These are phyloP conservation scores for Drosophila willistoni DNA, from an alignment of 1,140 invertebrate genomes.

Conservation along the genomic window DNA sequence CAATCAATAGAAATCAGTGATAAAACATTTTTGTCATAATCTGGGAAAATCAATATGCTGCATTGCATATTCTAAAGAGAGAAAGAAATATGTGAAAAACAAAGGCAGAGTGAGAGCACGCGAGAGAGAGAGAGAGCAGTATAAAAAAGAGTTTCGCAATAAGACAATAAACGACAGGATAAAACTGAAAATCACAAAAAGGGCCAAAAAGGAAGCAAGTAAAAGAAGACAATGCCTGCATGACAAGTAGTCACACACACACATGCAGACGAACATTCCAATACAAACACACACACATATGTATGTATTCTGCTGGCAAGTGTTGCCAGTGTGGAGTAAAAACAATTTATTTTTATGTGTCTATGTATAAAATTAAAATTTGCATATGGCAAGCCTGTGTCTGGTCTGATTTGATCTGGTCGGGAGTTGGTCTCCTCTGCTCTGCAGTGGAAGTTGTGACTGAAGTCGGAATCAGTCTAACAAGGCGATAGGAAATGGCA, in stretches of 20 bases:
- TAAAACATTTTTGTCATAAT: conserved; percentile 55
- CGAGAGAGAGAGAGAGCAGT: conserved; percentile 10
- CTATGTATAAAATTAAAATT: conserved; percentile 79
- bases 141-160: conserved; percentile 44
- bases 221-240: conserved; percentile 53
- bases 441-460: conserved; percentile 40
- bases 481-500: neutral
- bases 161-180: conserved; percentile 34
- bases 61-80: conserved; percentile 40
- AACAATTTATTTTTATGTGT: conserved; percentile 78
- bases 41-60: conserved; percentile 70
- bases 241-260: conserved; percentile 43
- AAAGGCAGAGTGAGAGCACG: neutral
- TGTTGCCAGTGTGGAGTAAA: conserved; percentile 62
- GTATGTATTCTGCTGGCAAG: conserved; percentile 54
- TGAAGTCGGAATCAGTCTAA: conserved; percentile 37
- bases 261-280: neutral
- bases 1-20: conserved; percentile 52
- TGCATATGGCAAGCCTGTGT: conserved; percentile 56
- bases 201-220: conserved; percentile 19
- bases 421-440: conserved; percentile 2
- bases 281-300: conserved; percentile 16
- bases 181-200: conserved; percentile 37
- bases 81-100: neutral
- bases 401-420: conserved; percentile 2